Conservation (phyloP, 2,797 vertebrate species). For the Kryptopterus vitreolus region DNA sequence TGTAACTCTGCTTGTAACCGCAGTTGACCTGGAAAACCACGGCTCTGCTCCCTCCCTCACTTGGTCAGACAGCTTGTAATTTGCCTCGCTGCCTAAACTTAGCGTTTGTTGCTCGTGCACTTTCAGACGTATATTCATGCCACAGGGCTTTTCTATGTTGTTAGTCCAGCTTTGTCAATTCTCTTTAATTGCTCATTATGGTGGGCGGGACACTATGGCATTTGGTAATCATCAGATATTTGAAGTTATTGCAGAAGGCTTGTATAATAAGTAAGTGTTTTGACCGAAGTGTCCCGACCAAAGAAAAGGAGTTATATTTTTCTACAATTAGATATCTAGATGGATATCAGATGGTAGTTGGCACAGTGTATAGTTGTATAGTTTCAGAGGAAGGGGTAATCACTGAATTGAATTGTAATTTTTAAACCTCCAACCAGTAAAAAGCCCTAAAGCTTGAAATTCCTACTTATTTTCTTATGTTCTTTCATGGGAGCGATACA, state of each 20-base stretch:
- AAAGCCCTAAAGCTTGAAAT: not conserved
- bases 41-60: conserved; percentile 31
- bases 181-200: conserved; percentile 13
- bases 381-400: not conserved
- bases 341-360: too few relatives aligned
- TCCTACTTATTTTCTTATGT: not conserved
- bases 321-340: too few relatives aligned
- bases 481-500: not conserved
- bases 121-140: conserved; percentile 39
- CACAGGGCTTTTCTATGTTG: conserved; percentile 14
- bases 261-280: not conserved
- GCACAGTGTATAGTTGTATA: too few relatives aligned
- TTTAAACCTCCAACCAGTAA: not conserved
- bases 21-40: conserved; percentile 47
- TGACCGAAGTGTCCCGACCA: not conserved
- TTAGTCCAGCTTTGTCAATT: conserved; percentile 16
- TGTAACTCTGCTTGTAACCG: conserved; percentile 23
- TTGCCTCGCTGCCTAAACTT: conserved; percentile 49
- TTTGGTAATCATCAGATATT: not conserved
- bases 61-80: conserved; percentile 49
- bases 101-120: conserved; percentile 21
- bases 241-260: not conserved
- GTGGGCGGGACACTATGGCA: not conserved
- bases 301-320: too few relatives aligned
- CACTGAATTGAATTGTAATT: not conserved